Conservation (phyloP, 2,888 invertebrate genomes). For the Xestia xanthographa region DNA sequence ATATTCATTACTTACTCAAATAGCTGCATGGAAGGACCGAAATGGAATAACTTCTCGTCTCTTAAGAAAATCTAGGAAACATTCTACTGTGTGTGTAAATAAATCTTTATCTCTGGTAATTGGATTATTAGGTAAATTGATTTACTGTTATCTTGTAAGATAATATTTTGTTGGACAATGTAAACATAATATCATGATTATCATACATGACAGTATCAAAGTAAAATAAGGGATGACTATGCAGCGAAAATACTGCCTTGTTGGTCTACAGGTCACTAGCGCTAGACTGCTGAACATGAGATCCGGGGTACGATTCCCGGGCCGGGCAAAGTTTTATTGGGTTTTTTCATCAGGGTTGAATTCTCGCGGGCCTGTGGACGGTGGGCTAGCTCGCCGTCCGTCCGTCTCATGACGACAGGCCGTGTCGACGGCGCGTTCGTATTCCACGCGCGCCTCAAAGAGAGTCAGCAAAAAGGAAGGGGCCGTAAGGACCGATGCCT, state of each 20-base stretch:
- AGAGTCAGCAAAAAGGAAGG: no score
- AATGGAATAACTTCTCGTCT: background rate
- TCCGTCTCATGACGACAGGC: no score
- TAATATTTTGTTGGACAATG: background rate
- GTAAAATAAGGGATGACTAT: background rate
- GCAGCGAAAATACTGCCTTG: background rate
- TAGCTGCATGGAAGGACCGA: conserved; percentile 6
- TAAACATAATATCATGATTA: conserved; percentile 7
- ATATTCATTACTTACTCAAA: conserved; percentile 43
- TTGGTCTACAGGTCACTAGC: no score
- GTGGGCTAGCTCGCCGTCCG: no score
- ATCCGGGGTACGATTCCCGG: no score
- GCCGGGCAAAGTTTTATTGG: no score
- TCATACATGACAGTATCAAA: conserved; percentile 3
- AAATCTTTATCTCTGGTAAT: conserved; percentile 7
- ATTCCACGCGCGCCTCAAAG: no score
- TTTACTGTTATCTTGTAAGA: conserved; percentile 44
- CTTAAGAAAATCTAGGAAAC: background rate
- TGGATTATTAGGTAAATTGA: background rate
- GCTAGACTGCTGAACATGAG: no score
- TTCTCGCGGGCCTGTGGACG: no score
- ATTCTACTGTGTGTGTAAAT: background rate
- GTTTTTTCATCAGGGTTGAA: no score
- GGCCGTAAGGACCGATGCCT: no score
- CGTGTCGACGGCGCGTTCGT: no score